A percentile compares a stretch with the other conserved stretches of the same genome.
phyloP scores from a whole-genome alignment of 1,140 invertebrate genomes.

The Lepeophtheirus salmonis region DNA sequence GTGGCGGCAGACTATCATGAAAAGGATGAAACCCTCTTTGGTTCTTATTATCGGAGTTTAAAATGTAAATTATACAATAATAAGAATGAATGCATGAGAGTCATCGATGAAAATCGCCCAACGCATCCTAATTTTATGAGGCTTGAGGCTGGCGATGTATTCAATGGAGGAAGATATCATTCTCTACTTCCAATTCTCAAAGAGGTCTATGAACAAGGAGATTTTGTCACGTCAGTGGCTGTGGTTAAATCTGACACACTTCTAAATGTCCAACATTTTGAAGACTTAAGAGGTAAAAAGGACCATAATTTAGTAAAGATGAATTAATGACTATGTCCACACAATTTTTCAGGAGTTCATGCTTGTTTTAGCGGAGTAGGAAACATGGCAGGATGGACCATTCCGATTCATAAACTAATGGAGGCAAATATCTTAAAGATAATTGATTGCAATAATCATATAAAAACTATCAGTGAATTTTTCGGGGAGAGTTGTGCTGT shows the following conservation, averaged over 20 bases:
- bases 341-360: conserved; percentile 35
- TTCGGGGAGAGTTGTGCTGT: conserved; percentile 82
- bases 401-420: conserved; percentile 64
- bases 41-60: conserved; percentile 19
- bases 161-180: conserved; percentile 72
- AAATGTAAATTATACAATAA: conserved; percentile 22
- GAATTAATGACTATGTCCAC: too few species aligned
- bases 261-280: conserved; percentile 39
- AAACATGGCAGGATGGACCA: conserved; percentile 73
- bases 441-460: conserved; percentile 85
- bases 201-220: conserved; percentile 33
- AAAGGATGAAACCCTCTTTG: not conserved
- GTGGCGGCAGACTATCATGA: conserved; percentile 18
- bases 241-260: conserved; percentile 30
- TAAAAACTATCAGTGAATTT: conserved; percentile 71
- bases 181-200: conserved; percentile 75
- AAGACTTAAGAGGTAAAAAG: conserved; percentile 40
- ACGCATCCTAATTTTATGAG: conserved; percentile 52
- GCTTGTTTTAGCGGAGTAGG: conserved; percentile 82
- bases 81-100: conserved; percentile 30
- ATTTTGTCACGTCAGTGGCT: conserved; percentile 21
- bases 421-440: conserved; percentile 54
- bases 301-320: not conserved
- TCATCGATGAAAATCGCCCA: conserved; percentile 35
- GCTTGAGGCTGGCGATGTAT: conserved; percentile 79